Evolutionary conservation across 1,140 invertebrate genomes (phyloP).

Genomic region (Zophobas atratus): DNA sequence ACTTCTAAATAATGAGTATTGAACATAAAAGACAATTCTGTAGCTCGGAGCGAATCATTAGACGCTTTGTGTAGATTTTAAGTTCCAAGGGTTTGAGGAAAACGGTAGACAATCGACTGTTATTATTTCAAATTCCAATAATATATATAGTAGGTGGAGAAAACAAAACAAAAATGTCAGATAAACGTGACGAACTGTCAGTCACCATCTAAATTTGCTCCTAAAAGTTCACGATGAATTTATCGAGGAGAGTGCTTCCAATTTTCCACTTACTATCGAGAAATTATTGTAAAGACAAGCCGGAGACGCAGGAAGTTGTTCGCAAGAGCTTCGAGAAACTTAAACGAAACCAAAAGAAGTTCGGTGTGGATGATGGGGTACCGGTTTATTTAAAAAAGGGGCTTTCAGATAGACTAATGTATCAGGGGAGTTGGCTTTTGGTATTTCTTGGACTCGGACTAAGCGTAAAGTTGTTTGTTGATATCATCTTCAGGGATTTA

Average conservation of each 20-base stretch:
- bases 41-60: background rate
- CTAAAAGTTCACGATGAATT: slow-evolving; percentile 5
- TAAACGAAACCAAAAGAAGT: slow-evolving; percentile 10
- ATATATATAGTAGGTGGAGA: no score
- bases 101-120: background rate
- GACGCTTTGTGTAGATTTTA: background rate
- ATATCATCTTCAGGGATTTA: slow-evolving; percentile 3
- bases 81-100: background rate
- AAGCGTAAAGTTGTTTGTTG: background rate
- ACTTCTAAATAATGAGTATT: background rate
- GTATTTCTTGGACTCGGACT: slow-evolving; percentile 4
- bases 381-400: slow-evolving; percentile 19
- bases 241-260: background rate
- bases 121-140: no score
- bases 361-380: background rate
- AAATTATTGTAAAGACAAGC: background rate
- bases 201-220: background rate
- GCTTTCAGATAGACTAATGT: slow-evolving; percentile 3
- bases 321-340: background rate
- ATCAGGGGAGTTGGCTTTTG: slow-evolving; percentile 6
- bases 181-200: no score
- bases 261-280: background rate
- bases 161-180: no score
- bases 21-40: background rate
- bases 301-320: background rate